A percentile compares a stretch with the other conserved stretches of the same genome.
phyloP scores from a whole-genome alignment of 2,888 invertebrate species.

The Gryllus longicercus region DNA sequence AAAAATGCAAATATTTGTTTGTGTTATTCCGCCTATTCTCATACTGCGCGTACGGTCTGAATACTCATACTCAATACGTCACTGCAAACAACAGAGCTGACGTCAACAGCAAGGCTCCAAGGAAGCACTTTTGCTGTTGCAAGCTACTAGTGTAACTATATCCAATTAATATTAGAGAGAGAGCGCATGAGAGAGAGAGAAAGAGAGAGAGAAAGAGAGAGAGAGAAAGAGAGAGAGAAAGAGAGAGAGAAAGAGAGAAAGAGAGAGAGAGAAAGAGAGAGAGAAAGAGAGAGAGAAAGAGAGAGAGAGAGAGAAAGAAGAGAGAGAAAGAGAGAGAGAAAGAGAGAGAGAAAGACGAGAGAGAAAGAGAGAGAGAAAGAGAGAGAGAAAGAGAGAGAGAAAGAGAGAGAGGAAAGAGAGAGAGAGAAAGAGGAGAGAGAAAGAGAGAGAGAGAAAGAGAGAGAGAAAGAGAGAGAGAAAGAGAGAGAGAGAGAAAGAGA shows the following conservation, averaged over 20 bases:
- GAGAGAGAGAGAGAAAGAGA: not conserved
- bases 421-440: slow-evolving; percentile 18
- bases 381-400: not conserved
- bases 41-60: no score
- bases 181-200: not conserved
- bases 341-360: not conserved
- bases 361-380: rapidly evolving
- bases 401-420: not conserved
- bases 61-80: no score
- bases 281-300: slow-evolving; percentile 20
- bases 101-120: no score
- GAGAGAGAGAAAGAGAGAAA: no score
- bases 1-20: no score
- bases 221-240: no score
- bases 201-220: slow-evolving; percentile 5
- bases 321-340: slow-evolving; percentile 18
- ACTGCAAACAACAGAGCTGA: no score
- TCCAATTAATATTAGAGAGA: no score
- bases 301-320: not conserved
- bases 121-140: no score
- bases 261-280: slow-evolving; percentile 22
- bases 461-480: not conserved
- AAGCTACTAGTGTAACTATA: no score
- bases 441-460: not conserved
- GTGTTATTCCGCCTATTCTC: no score